These are phyloP conservation scores for Megalurothrips usitatus DNA, from an alignment of 2,888 invertebrate species.

Conservation along the genomic window DNA sequence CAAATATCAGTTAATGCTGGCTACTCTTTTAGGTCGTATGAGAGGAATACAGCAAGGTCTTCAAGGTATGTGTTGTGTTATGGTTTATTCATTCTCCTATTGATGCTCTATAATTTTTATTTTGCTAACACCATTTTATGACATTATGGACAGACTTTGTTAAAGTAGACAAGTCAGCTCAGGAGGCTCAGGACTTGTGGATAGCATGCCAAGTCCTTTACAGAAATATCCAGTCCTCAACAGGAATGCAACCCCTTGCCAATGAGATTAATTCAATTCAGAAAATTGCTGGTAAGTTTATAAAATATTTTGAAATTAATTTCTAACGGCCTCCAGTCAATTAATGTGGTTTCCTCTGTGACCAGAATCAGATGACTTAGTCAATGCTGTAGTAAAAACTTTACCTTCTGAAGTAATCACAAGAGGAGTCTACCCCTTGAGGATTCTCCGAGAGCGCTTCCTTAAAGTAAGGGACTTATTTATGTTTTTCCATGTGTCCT, in stretches of 20 bases:
- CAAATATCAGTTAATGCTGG: slow-evolving; percentile 65
- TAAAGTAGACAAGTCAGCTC: slow-evolving; percentile 59
- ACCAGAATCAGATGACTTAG: slow-evolving; percentile 69
- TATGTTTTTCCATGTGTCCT: slow-evolving; percentile 30
- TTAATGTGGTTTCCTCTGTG: slow-evolving; percentile 45
- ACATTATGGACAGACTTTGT: slow-evolving; percentile 22
- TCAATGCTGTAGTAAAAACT: slow-evolving; percentile 67
- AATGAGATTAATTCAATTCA: slow-evolving; percentile 68
- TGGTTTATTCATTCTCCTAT: background rate
- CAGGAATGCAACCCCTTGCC: slow-evolving; percentile 54
- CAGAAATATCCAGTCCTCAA: slow-evolving; percentile 30
- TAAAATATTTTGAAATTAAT: background rate
- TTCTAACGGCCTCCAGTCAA: slow-evolving; percentile 25
- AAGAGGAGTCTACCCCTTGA: slow-evolving; percentile 84
- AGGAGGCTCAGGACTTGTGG: slow-evolving; percentile 86
- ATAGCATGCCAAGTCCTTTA: slow-evolving; percentile 69
- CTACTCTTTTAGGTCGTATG: slow-evolving; percentile 66
- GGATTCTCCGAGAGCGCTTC: slow-evolving; percentile 78
- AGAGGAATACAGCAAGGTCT: slow-evolving; percentile 66
- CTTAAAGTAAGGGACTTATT: slow-evolving; percentile 48
- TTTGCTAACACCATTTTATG: slow-evolving; percentile 15
- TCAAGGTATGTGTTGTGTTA: slow-evolving; percentile 37
- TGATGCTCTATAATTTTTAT: slow-evolving; percentile 8
- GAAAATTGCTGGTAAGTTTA: slow-evolving; percentile 63
- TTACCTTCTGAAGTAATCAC: slow-evolving; percentile 72